Evolutionary conservation across 2,113 vertebrate species (phyloP), one percentile per base, ranked within the genome.

Genomic region (Pteropus alecto): DNA sequence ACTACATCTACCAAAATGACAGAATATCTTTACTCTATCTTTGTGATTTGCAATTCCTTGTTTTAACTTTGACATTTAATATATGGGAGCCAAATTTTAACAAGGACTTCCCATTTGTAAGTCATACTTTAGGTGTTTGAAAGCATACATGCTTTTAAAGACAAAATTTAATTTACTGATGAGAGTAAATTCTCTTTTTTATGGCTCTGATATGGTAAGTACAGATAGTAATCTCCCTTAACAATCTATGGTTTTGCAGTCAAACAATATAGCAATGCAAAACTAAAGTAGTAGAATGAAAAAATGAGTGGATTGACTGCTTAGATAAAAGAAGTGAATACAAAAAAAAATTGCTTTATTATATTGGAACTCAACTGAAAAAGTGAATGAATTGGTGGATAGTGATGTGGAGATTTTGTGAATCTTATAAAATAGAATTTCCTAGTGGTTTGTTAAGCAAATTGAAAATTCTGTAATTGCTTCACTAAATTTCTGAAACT

Each of bases 11-110:
- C 56, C 9, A 87, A 88, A 97, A 71, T 97, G 93, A 95, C 94
- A 98, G 93, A 95, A 51, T 97, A 87, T 96, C 86, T 97, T 98
- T 97, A 86, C 63, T 92, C 82, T 73, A 28, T 76, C 70, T 85
- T 95, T 97, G 96, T 93, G 93, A 97, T 98, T 97, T 98, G 21
- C 77, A 94, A 41, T 91, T 96, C 92, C 9, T 79, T 97, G 26
- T 76, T 94, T 97, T 97, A 96, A 67, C 60, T 95, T 88, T 87
- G 93, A 95, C 58, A 12, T 93, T 24, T 43, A 93, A 92, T 35
- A 65, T 38, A 84, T 65, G 56, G 21, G 41, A 83, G 41, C 19
- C 73, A 67, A 70, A 78, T 54, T n/a, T 92, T 79, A 96, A 92
- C 60, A 96, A 73, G 90, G 21, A 43, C 87, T 87, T 92, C 54